Percentiles rank a stretch among this genome's conserved stretches.
Evolutionary conservation across 2,113 vertebrate species (phyloP).

Genomic region (Microcebus lehilahytsara): DNA sequence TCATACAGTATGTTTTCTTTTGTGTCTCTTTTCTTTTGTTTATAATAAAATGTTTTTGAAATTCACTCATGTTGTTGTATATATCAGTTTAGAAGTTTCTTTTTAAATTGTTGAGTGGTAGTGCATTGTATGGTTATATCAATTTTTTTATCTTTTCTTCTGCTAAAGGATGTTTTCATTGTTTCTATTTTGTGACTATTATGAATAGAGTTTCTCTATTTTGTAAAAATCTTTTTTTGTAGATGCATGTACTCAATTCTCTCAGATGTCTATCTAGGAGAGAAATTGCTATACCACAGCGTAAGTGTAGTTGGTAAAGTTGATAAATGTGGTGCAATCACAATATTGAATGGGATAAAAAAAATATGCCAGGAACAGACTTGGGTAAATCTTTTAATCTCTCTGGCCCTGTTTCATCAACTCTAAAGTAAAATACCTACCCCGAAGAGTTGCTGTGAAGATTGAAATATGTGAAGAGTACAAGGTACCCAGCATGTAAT

Average conservation of each 20-base stretch:
- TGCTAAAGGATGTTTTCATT: background rate
- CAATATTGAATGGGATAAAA: background rate
- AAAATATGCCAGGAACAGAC: background rate
- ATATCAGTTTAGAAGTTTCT: background rate
- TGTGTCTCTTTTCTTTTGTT: background rate
- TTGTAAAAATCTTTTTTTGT: background rate
- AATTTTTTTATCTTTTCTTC: constrained; percentile 7
- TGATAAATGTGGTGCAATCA: background rate
- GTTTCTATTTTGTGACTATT: background rate
- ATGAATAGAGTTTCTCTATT: background rate
- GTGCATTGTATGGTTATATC: background rate
- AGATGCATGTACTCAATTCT: background rate
- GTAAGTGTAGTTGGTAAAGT: background rate
- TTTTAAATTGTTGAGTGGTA: background rate
- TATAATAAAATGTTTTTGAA: background rate
- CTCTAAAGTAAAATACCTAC: background rate
- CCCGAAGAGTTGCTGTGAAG: background rate
- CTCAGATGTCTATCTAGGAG: background rate
- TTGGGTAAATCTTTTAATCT: background rate
- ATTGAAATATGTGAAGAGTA: background rate
- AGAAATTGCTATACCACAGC: background rate
- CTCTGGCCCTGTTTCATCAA: background rate
- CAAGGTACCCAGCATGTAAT: background rate
- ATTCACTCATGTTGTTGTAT: background rate
- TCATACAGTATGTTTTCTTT: background rate